Base-by-base conservation (phyloP, 2,113 vertebrate genomes). In the Reinhardtius hippoglossoides region DNA sequence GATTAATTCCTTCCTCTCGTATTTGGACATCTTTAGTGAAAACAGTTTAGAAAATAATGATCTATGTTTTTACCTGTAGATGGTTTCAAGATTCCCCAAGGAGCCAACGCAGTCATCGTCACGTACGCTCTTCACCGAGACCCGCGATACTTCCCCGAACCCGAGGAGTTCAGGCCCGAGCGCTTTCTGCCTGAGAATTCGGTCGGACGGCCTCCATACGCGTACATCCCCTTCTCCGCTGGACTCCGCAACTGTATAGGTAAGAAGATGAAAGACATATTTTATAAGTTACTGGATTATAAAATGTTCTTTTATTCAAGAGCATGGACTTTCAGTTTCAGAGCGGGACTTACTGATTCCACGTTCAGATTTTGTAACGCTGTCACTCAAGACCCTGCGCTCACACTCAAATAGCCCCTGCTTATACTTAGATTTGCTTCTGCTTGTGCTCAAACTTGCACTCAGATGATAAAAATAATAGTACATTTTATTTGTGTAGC, bases 171-270 rank as follows among this genome's bases (percentile, higher is more conserved):
- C 91, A 92, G 82, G 10, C 98, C 98, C 0, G 97, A 99, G n/a
- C 91, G 97, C 1, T 99, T 99, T 87, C 80, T 97, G 3, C 92
- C 95, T 0, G 95, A 99, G 84, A 99, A 99, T 24, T 82, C 71
- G 0, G 82, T 71, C 4, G 95, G 95, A 59, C 92, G 96, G 62
- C 96, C 96, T 54, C 94, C 97, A 0, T 99, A 96, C 0, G 90
- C 96, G 0, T 99, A 95, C 0, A 88, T 99, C 74, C 97, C 98
- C 31, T 99, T 99, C 87, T 99, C 98, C 20, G 97, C 97, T 1
- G 98, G 98, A 56, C 94, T 95, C 46, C 95, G 97, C 73, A 99
- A 99, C 92, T 99, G 97, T 55, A 97, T 99, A 18, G 98, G 97
- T 99, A 85, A 26, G 95, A 94, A 58, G 27, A 16, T 16, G 5